Percentiles rank a stretch among this genome's conserved stretches.
These are phyloP conservation scores for Brachynemurus nebulosus DNA, from an alignment of 2,888 invertebrate species.

Conservation along the genomic window DNA sequence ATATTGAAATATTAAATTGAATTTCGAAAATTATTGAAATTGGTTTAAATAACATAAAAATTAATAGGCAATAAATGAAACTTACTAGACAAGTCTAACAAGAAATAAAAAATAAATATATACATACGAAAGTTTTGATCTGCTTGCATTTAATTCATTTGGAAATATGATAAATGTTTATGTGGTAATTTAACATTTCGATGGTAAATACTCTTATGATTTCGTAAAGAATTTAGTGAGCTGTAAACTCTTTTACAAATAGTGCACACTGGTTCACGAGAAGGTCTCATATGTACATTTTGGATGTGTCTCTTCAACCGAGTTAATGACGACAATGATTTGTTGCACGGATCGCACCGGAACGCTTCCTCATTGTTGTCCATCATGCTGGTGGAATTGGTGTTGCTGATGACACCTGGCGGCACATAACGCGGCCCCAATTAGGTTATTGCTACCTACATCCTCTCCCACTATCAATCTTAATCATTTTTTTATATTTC, in stretches of 20 bases:
- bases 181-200: slow-evolving; percentile 45
- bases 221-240: slow-evolving; percentile 78
- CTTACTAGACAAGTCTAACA: too few relatives aligned
- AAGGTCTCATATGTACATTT: slow-evolving; percentile 82
- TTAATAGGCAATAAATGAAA: too few relatives aligned
- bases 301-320: slow-evolving; percentile 83
- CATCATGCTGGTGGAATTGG: too few relatives aligned
- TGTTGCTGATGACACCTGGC: slow-evolving; percentile 40
- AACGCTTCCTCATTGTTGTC: slow-evolving; percentile 70
- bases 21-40: too few relatives aligned
- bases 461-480: too few relatives aligned
- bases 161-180: slow-evolving; percentile 9
- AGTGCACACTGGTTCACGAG: slow-evolving; percentile 82
- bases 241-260: slow-evolving; percentile 86
- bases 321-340: slow-evolving; percentile 74
- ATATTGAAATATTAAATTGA: too few relatives aligned
- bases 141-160: slow-evolving; percentile 6
- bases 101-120: too few relatives aligned
- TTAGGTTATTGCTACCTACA: slow-evolving; percentile 15
- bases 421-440: slow-evolving; percentile 32
- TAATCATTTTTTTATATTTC: too few relatives aligned
- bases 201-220: slow-evolving; percentile 89
- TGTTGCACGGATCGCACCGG: slow-evolving; percentile 85
- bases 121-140: not conserved
- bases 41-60: too few relatives aligned